Percentiles rank a stretch among this genome's conserved stretches.
phyloP scores from a whole-genome alignment of 1,140 invertebrate species.

The Dermatophagoides farinae region DNA sequence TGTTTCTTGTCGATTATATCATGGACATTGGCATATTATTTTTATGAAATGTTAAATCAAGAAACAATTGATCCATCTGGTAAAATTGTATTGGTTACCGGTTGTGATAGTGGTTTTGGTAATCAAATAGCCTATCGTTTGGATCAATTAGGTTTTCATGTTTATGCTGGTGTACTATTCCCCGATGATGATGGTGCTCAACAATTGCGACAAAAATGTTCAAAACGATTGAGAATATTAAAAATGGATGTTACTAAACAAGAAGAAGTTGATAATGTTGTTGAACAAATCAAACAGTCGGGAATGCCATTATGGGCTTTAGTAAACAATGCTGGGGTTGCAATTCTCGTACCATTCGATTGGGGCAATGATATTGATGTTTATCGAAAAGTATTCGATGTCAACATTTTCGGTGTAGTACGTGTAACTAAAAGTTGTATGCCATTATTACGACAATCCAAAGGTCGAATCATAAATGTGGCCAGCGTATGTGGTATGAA shows the following conservation, averaged over 20 bases:
- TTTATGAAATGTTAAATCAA: background rate
- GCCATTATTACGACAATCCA: conserved; percentile 40
- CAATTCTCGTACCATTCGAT: conserved; percentile 31
- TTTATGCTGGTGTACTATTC: conserved; percentile 31
- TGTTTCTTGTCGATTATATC: background rate
- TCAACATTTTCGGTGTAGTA: conserved; percentile 45
- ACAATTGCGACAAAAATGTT: conserved; percentile 14
- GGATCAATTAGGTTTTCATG: conserved; percentile 26
- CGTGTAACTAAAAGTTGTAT: conserved; percentile 40
- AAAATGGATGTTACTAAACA: conserved; percentile 27
- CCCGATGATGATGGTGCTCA: conserved; percentile 23
- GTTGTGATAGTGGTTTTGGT: conserved; percentile 32
- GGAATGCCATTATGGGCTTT: conserved; percentile 51
- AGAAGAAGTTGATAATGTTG: conserved; percentile 9
- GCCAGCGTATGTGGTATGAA: conserved; percentile 26
- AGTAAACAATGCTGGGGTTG: conserved; percentile 57
- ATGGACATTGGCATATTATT: background rate
- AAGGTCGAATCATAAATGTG: conserved; percentile 34
- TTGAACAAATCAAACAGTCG: background rate
- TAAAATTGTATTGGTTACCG: conserved; percentile 24
- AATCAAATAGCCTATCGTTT: conserved; percentile 26
- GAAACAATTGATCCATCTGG: background rate
- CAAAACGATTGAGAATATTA: conserved; percentile 19
- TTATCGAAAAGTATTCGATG: conserved; percentile 24
- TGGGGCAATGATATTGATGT: conserved; percentile 23